These are phyloP conservation scores for Mastomys coucha DNA, from an alignment of 2,113 vertebrate genomes.

Conservation along the genomic window DNA sequence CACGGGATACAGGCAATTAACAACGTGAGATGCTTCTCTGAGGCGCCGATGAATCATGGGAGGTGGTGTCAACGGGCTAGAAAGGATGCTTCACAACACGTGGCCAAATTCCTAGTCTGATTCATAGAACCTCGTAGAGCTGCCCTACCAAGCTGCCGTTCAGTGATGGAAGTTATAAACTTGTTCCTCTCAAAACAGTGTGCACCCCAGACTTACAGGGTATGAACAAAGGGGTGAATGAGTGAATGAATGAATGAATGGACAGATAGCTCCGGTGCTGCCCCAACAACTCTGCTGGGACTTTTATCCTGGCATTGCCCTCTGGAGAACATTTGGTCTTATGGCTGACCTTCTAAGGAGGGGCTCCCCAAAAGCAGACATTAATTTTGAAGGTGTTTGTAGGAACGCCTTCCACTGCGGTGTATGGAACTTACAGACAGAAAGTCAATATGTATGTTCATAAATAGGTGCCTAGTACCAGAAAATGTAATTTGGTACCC, in stretches of 20 bases:
- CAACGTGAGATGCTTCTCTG: constrained; percentile 61
- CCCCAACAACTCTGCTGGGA: background rate
- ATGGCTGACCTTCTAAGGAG: background rate
- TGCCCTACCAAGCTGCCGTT: background rate
- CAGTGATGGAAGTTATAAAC: background rate
- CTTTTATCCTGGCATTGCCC: background rate
- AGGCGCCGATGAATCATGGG: constrained; percentile 61
- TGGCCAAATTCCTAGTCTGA: constrained; percentile 37
- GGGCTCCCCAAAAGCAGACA: background rate
- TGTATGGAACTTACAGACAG: background rate
- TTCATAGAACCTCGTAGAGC: constrained; percentile 4
- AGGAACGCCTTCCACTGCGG: background rate
- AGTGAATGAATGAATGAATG: background rate
- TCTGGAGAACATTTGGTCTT: background rate
- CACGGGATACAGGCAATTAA: constrained; percentile 81
- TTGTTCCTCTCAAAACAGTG: background rate
- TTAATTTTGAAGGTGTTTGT: background rate
- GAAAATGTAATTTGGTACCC: background rate
- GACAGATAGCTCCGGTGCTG: background rate
- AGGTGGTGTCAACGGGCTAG: constrained; percentile 20
- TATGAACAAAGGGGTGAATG: background rate
- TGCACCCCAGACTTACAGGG: background rate
- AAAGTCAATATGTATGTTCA: background rate
- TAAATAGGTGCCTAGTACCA: background rate
- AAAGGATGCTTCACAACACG: constrained; percentile 23